Conservation (phyloP, 2,888 invertebrate genomes). For the Drosophila eohydei region DNA sequence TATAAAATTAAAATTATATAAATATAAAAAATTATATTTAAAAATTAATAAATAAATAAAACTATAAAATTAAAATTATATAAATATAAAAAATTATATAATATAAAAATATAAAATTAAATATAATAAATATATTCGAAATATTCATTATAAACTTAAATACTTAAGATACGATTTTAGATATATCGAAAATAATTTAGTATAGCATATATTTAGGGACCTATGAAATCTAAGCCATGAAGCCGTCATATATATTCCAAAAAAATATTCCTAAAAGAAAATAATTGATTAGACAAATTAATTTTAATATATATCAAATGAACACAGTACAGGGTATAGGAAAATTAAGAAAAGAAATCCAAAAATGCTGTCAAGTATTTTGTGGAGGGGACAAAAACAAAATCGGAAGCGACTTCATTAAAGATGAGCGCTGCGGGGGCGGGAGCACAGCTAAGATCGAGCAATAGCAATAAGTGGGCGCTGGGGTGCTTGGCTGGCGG, state of each 20-base stretch:
- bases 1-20: no score
- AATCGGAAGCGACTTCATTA: slow-evolving; percentile 71
- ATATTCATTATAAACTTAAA: no score
- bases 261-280: no score
- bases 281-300: no score
- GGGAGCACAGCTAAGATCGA: slow-evolving; percentile 54
- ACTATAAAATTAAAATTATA: no score
- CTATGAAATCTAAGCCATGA: not conserved
- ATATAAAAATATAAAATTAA: no score
- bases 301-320: not conserved
- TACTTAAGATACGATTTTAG: no score
- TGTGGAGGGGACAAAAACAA: slow-evolving; percentile 13
- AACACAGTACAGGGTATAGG: not conserved
- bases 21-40: no score
- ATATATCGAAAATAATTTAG: no score
- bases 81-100: no score
- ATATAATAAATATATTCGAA: no score
- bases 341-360: not conserved
- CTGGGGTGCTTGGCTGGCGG: slow-evolving; percentile 3
- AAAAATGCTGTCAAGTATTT: slow-evolving; percentile 33
- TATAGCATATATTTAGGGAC: no score
- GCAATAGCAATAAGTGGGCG: slow-evolving; percentile 35
- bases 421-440: slow-evolving; percentile 42
- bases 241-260: not conserved
- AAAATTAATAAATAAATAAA: not conserved